Conservation (phyloP, 1,140 invertebrate genomes). For the Mizuhopecten yessoensis region DNA sequence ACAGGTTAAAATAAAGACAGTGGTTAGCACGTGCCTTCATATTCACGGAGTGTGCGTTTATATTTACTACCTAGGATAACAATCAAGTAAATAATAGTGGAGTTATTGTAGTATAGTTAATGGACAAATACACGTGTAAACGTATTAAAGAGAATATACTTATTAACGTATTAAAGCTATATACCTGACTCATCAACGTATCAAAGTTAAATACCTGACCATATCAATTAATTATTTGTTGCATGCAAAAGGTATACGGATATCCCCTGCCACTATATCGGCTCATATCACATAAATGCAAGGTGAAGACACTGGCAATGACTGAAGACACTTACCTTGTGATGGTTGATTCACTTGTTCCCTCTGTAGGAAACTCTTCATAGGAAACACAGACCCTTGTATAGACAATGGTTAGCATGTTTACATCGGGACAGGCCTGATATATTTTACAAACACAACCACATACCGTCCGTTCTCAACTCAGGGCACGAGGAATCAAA, state of each 20-base stretch:
- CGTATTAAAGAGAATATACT: too few species aligned
- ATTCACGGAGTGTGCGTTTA: not conserved
- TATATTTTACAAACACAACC: not conserved
- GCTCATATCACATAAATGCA: not conserved
- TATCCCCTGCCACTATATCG: not conserved
- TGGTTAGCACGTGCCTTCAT: not conserved
- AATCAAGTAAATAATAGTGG: too few species aligned
- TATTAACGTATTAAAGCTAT: too few species aligned
- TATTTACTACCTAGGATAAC: too few species aligned
- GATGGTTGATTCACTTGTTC: not conserved
- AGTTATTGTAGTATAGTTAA: too few species aligned
- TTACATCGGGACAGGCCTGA: not conserved
- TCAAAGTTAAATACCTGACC: not conserved
- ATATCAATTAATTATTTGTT: not conserved
- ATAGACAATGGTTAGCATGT: not conserved
- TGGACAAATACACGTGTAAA: too few species aligned
- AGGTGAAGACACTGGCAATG: not conserved
- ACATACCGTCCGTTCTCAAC: not conserved
- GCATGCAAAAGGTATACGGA: not conserved
- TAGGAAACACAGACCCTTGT: constrained; percentile 29
- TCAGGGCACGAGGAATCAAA: not conserved
- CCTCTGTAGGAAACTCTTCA: not conserved
- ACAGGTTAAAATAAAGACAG: not conserved
- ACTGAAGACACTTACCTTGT: not conserved
- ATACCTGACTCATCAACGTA: not conserved